Evolutionary conservation across 1,140 invertebrate species (phyloP), one percentile per base, ranked within the genome.

Genomic region (Harlomillsia oculata): DNA sequence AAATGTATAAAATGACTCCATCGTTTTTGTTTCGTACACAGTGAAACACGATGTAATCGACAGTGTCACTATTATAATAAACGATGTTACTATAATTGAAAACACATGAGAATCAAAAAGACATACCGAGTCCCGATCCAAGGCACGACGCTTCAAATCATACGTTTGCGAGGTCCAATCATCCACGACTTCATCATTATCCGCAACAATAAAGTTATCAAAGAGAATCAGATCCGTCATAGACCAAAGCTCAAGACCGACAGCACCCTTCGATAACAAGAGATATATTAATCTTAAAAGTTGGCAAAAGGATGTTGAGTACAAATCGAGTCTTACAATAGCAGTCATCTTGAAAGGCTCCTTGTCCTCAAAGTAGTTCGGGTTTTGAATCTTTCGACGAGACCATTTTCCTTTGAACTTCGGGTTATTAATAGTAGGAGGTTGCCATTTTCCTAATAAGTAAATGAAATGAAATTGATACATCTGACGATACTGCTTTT

Each of bases 181-280:
- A 30, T 82, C 76, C 2, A 91, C 89, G 1, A 87, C 77, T n/a
- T 73, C 74, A 54, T 81, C 73, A 66, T 89, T 82, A 71, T 97
- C 89, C 1, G 92, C 89, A 53, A 99, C 80, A 32, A 99, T 76
- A 29, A 99, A 78, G 72, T 99, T 99, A 72, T 99, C 96, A 74
- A 95, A 96, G 37, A 89, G 76, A 66, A 99, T 89, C 65, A 84
- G 80, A 63, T 89, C 83, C 0, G 89, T 93, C 89, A 99, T 98
- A 0, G 94, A 94, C 96, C 96, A 99, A 32, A 99, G 72, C 72
- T 99, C 96, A 69, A 99, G 82, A 30, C 94, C 95, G 62, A 99
- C 75, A 54, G 92, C 92, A 67, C 77, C 79, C 90, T 94, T 69
- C 26, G 75, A 76, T 65, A 66, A 26, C 23, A 37, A 32, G 56